Evolutionary conservation across 2,113 vertebrate species (phyloP).

Genomic region (Connochaetes taurinus): DNA sequence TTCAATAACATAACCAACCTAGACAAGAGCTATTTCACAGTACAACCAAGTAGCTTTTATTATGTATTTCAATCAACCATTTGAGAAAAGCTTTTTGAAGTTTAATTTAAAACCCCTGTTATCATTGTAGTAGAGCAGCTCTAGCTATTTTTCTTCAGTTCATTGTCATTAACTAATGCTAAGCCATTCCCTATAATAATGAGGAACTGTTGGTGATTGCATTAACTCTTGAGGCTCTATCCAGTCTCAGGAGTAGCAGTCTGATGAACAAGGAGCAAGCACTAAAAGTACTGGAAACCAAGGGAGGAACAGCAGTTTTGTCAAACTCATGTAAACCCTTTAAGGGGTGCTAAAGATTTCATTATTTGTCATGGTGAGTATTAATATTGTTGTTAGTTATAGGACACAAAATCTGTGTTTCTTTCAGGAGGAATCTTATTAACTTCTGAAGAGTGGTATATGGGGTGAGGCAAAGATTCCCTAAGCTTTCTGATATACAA

Average conservation of each 20-base stretch:
- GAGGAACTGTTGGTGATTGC: not conserved
- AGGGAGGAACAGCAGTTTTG: not conserved
- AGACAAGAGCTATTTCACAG: not conserved
- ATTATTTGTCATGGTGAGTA: not conserved
- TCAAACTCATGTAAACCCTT: not conserved
- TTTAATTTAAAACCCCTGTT: not conserved
- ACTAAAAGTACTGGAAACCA: not conserved
- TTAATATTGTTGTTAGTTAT: not conserved
- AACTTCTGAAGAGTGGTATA: not conserved
- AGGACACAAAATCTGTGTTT: not conserved
- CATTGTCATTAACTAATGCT: not conserved
- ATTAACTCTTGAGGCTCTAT: not conserved
- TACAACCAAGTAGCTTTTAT: not conserved
- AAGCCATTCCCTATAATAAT: not conserved
- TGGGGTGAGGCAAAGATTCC: not conserved
- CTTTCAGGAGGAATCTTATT: not conserved
- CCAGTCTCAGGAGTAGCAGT: not conserved
- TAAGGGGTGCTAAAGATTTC: not conserved
- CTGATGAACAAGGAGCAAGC: not conserved
- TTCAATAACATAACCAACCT: not conserved
- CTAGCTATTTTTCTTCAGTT: not conserved
- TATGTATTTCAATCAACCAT: not conserved
- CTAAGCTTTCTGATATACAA: not conserved
- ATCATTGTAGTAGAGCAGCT: not conserved
- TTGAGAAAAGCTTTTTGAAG: not conserved